Base-by-base conservation (phyloP, 2,888 invertebrate genomes). In the Buathra laborator region DNA sequence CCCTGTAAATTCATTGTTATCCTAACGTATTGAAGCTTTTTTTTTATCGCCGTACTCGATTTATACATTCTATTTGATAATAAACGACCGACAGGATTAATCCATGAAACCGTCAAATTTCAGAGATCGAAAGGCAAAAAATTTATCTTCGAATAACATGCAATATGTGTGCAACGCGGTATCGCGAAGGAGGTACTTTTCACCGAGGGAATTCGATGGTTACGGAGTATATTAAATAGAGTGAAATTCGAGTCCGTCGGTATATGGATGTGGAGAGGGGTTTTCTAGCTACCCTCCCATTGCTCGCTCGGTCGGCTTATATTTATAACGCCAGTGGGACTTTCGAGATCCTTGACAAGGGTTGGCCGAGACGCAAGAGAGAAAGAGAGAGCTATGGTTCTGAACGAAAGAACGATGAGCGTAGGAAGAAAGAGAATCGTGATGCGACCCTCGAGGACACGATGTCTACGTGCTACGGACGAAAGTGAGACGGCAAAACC, bases 281-380 rank as follows among this genome's bases (percentile, higher is more conserved):
- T 67, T 59, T 76, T 76, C 70, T 16, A 51, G 76, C 51, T 67
- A 44, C 46, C 56, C 72, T 59, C 43, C 64, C 29, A 43, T 56
- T 59, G 76, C 62, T 48, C 71, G 71, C 76, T 72, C 67, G 48
- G 51, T 66, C 67, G 71, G 72, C 77, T 84, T 81, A 84, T 81
- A 81, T 81, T 84, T 84, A 80, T 77, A 84, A 84, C 59, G 81
- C 80, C 84, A 51, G 71, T 81, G 84, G 80, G 80, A 68, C 76
- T 67, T 43, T 48, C 67, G 51, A 77, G 76, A 81, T 84, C 81
- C 76, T 80, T 81, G 80, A 80, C 66, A 66, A 72, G 67, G 66
- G 59, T 67, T 66, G 72, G 48, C 59, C 68, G 67, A 48, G 46
- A 67, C 74, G 64, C 37, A 37, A 9, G 37, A 37, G 5, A 7